A percentile compares a stretch with the other conserved stretches of the same genome.
Evolutionary conservation across 1,140 invertebrate species (phyloP).

Genomic region (Vollenhovia emeryi): DNA sequence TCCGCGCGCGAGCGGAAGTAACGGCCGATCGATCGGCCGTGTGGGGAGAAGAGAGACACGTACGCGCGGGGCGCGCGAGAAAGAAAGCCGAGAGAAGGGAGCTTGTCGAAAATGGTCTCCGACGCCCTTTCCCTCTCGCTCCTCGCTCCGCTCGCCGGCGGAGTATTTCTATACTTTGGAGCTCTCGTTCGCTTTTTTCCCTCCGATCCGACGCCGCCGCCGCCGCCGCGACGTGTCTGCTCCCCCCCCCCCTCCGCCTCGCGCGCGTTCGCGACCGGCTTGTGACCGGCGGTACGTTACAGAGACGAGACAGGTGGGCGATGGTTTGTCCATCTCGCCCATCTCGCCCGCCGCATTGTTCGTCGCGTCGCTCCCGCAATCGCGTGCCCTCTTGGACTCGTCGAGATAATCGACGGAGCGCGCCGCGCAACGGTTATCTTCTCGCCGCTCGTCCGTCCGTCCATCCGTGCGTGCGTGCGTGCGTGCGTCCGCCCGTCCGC

Average conservation of each 20-base stretch:
- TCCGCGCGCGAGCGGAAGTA: slow-evolving; percentile 34
- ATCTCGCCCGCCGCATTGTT: not conserved
- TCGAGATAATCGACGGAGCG: slow-evolving; percentile 50
- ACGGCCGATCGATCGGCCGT: slow-evolving; percentile 38
- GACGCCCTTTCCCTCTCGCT: not conserved
- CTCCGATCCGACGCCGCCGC: not conserved
- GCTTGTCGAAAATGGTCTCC: slow-evolving; percentile 6
- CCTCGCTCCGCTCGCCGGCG: not conserved
- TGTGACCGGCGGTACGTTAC: slow-evolving; percentile 22
- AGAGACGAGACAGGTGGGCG: slow-evolving; percentile 36
- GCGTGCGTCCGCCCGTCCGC: not conserved
- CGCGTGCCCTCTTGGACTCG: slow-evolving; percentile 44
- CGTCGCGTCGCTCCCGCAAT: not conserved
- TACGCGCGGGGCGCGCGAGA: not conserved
- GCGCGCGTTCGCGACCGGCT: not conserved
- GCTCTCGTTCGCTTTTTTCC: not conserved
- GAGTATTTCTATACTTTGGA: slow-evolving; percentile 9
- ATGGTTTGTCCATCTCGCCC: not conserved
- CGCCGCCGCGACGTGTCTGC: too few relatives aligned
- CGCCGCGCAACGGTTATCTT: slow-evolving; percentile 44
- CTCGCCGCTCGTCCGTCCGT: slow-evolving; percentile 9
- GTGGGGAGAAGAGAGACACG: not conserved
- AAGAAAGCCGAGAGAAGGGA: not conserved
- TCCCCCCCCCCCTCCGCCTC: too few relatives aligned
- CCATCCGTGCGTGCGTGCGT: slow-evolving; percentile 8